Percentiles rank a stretch among this genome's conserved stretches.
These are phyloP conservation scores for Drosophila murphyi DNA, from an alignment of 1,140 invertebrate genomes.

Conservation along the genomic window DNA sequence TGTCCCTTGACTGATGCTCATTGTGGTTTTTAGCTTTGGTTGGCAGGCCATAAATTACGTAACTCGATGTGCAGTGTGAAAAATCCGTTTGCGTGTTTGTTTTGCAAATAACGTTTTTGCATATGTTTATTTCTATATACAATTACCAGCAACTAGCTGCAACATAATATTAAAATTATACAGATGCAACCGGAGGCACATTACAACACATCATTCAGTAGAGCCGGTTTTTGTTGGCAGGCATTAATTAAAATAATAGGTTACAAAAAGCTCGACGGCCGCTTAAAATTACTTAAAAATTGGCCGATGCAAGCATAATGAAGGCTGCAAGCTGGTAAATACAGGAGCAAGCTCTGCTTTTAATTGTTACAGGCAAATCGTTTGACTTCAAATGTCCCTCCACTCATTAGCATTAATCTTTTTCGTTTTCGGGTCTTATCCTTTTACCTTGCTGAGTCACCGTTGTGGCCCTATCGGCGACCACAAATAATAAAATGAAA, in stretches of 20 bases:
- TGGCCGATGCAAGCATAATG: background rate
- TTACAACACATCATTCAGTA: background rate
- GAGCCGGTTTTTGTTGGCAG: background rate
- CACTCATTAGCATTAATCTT: background rate
- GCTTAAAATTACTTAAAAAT: background rate
- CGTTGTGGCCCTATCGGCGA: background rate
- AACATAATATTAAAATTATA: conserved; percentile 11
- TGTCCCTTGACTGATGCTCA: conserved; percentile 12
- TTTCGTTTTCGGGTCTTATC: background rate
- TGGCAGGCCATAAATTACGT: conserved; percentile 45
- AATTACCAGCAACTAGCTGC: background rate
- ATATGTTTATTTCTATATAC: background rate
- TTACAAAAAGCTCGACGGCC: background rate
- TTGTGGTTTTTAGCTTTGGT: conserved; percentile 32
- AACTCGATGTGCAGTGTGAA: conserved; percentile 38
- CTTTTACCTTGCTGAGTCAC: background rate
- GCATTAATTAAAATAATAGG: conserved; percentile 4
- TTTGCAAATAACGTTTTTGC: too few relatives aligned
- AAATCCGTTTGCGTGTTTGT: conserved; percentile 26
- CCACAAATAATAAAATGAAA: conserved; percentile 25
- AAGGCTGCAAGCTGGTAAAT: background rate
- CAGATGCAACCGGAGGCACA: background rate
- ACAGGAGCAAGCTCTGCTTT: background rate
- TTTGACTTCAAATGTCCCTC: background rate
- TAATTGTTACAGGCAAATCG: background rate